Conservation (phyloP, 2,888 invertebrate genomes). For the Eupithecia vulgata region DNA sequence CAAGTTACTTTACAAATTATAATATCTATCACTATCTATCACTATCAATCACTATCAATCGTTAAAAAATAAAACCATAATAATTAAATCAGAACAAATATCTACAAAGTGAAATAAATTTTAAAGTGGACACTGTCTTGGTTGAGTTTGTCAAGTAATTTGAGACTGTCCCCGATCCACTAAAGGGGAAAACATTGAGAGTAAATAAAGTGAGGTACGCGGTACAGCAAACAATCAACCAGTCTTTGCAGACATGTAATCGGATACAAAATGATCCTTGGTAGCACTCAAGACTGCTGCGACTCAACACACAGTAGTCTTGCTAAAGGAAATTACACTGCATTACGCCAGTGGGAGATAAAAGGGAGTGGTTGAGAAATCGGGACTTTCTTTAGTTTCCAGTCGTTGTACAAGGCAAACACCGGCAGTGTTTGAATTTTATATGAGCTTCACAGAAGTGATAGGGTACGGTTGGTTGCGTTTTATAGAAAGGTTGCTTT, state of each 20-base stretch:
- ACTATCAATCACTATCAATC: constrained; percentile 25
- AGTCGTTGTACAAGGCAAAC: constrained; percentile 46
- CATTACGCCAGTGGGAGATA: constrained; percentile 58
- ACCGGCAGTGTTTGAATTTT: constrained; percentile 47
- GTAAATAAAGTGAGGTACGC: constrained; percentile 65
- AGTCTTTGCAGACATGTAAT: constrained; percentile 68
- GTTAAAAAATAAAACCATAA: constrained; percentile 19
- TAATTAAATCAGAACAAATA: constrained; percentile 12
- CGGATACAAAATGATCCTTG: constrained; percentile 71
- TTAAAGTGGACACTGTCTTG: constrained; percentile 43
- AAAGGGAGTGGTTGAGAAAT: constrained; percentile 50
- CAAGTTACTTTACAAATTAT: constrained; percentile 46
- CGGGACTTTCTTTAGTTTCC: constrained; percentile 43
- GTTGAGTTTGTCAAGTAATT: constrained; percentile 59
- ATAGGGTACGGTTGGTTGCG: constrained; percentile 40
- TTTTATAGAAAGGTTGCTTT: constrained; percentile 34
- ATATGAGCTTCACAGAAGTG: constrained; percentile 45
- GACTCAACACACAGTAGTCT: constrained; percentile 60
- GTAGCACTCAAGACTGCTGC: constrained; percentile 58
- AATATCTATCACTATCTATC: no score
- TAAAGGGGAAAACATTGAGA: constrained; percentile 66
- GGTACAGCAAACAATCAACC: constrained; percentile 71
- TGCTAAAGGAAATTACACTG: constrained; percentile 63
- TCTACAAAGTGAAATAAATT: constrained; percentile 26
- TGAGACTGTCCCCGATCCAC: constrained; percentile 59